phyloP scores from a whole-genome alignment of 2,113 vertebrate genomes.

The Fregetta grallaria region DNA sequence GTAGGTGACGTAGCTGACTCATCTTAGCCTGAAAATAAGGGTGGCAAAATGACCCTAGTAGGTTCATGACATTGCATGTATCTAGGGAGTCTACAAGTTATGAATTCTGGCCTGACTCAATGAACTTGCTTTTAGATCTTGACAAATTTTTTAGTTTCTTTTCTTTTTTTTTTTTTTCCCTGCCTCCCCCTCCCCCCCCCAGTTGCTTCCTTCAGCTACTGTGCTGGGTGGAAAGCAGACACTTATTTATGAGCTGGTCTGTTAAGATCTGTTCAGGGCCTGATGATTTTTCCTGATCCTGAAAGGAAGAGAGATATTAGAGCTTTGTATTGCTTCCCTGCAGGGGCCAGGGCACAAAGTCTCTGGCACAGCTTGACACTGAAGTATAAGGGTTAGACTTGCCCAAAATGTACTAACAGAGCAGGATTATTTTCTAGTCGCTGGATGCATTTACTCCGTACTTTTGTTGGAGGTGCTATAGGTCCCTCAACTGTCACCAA shows the following conservation, averaged over 20 bases:
- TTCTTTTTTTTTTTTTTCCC: background rate
- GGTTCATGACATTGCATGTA: background rate
- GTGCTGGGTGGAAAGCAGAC: background rate
- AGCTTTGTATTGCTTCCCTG: background rate
- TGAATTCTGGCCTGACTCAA: background rate
- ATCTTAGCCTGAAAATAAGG: background rate
- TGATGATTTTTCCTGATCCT: background rate
- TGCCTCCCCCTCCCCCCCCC: rapidly evolving
- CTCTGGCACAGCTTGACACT: background rate
- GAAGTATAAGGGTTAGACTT: background rate
- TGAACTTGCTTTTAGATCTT: background rate
- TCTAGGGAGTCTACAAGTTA: background rate
- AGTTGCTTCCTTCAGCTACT: background rate
- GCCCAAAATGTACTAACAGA: background rate
- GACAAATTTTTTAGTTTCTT: background rate
- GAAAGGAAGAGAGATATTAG: background rate
- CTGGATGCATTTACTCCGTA: background rate
- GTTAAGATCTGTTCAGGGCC: background rate
- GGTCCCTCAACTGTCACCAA: background rate
- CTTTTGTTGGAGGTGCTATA: background rate
- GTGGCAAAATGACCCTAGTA: background rate
- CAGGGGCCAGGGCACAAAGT: background rate
- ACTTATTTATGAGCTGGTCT: background rate
- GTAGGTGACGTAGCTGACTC: background rate
- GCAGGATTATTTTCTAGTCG: background rate